These are phyloP conservation scores for Podiceps cristatus DNA, from an alignment of 2,113 vertebrate species.

Conservation along the genomic window DNA sequence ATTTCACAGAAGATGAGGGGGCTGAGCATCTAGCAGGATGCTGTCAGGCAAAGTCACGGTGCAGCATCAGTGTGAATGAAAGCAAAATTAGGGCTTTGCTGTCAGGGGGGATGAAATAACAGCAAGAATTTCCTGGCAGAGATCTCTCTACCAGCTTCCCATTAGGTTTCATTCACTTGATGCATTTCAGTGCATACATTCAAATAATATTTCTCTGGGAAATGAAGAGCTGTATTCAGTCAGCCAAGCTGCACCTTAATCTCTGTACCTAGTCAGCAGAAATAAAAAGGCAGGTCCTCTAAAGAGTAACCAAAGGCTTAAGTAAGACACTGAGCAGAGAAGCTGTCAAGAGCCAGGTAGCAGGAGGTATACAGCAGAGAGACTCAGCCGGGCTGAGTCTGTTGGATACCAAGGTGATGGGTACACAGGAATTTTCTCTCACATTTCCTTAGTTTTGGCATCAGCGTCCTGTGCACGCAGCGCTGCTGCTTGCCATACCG, in stretches of 20 bases:
- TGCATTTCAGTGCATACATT: neutral
- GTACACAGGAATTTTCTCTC: neutral
- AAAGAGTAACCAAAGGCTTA: neutral
- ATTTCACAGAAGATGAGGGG: neutral
- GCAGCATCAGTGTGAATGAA: neutral
- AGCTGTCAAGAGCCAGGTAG: neutral
- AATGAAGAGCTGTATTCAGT: neutral
- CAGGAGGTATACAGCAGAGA: neutral
- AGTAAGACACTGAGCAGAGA: neutral
- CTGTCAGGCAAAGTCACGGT: neutral
- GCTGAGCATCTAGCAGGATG: neutral
- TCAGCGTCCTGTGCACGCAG: neutral
- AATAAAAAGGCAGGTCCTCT: neutral
- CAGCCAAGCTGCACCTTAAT: neutral
- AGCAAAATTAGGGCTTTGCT: neutral
- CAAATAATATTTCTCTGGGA: neutral
- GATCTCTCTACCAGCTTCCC: neutral
- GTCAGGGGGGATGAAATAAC: neutral
- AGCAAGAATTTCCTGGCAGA: conserved; percentile 4
- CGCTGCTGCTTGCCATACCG: neutral
- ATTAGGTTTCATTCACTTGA: conserved; percentile 9
- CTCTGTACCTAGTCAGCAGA: neutral
- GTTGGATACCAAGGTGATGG: neutral
- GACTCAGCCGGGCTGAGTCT: neutral
- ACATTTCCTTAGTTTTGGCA: neutral